phyloP scores from a whole-genome alignment of 2,113 vertebrate genomes.

The Limanda limanda region DNA sequence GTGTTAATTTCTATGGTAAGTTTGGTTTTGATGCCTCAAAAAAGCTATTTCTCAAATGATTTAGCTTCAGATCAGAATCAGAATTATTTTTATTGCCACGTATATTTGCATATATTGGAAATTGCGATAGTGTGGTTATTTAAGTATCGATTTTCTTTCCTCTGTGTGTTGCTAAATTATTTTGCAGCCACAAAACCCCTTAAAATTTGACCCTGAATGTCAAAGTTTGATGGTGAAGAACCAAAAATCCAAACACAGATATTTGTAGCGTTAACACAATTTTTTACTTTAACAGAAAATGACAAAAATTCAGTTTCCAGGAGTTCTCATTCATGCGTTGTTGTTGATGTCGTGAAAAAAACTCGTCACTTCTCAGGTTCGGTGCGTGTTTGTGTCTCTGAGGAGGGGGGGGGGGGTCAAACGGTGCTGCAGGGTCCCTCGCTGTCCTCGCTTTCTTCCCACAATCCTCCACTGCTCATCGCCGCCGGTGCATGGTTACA shows the following conservation, averaged over 20 bases:
- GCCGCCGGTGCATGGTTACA: slow-evolving; percentile 38
- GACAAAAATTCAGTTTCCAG: not conserved
- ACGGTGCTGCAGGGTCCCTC: slow-evolving; percentile 85
- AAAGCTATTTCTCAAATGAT: too few species aligned
- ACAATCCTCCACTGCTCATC: slow-evolving; percentile 47
- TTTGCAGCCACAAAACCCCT: too few species aligned
- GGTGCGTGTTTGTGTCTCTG: not conserved
- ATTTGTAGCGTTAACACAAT: not conserved
- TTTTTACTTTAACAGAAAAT: not conserved
- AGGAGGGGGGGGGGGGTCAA: slow-evolving; percentile 44
- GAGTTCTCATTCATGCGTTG: slow-evolving; percentile 1
- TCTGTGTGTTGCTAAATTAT: too few species aligned
- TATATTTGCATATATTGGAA: too few species aligned
- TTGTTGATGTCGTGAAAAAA: not conserved
- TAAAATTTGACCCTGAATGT: not conserved
- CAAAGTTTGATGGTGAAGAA: not conserved
- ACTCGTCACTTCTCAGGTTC: not conserved
- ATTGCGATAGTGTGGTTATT: too few species aligned
- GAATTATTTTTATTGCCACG: too few species aligned
- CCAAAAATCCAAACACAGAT: not conserved
- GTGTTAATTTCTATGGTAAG: too few species aligned
- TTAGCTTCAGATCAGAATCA: too few species aligned
- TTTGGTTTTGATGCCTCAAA: too few species aligned
- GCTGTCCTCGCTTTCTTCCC: slow-evolving; percentile 84
- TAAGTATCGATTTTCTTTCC: too few species aligned